Conservation (phyloP, 1,140 invertebrate species). For the Hyphantria cunea region DNA sequence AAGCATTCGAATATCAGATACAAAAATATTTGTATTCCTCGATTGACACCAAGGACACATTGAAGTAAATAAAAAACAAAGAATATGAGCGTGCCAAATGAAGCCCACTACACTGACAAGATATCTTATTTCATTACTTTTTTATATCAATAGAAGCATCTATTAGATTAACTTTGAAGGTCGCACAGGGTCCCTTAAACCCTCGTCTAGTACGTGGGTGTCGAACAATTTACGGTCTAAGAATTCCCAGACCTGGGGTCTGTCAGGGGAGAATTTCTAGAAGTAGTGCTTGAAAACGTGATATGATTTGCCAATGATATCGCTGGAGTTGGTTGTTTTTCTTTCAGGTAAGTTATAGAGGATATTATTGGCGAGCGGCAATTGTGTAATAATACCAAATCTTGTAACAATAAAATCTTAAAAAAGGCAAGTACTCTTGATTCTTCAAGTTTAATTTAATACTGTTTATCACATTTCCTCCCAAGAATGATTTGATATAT, state of each 20-base stretch:
- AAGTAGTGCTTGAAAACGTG: slow-evolving; percentile 10
- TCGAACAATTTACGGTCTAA: slow-evolving; percentile 16
- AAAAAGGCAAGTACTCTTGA: too few relatives aligned
- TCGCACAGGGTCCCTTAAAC: slow-evolving; percentile 5
- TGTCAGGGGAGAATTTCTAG: slow-evolving; percentile 6
- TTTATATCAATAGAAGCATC: slow-evolving; percentile 11
- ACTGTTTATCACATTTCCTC: too few relatives aligned
- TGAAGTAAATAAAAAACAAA: slow-evolving; percentile 2
- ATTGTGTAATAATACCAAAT: too few relatives aligned
- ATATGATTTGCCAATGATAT: slow-evolving; percentile 3
- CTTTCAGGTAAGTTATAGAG: too few relatives aligned
- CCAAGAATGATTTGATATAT: too few relatives aligned
- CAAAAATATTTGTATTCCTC: too few relatives aligned
- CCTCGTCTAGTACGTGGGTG: slow-evolving; percentile 17
- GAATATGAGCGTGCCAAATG: slow-evolving; percentile 23
- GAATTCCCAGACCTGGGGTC: slow-evolving; percentile 7
- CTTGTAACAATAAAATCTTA: too few relatives aligned
- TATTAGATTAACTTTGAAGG: slow-evolving; percentile 30
- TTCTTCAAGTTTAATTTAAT: too few relatives aligned
- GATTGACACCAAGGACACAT: too few relatives aligned
- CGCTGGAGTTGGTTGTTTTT: too few relatives aligned
- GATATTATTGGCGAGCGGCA: too few relatives aligned
- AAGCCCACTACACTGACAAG: slow-evolving; percentile 9
- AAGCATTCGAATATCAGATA: background rate
- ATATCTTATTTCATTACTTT: slow-evolving; percentile 19